Evolutionary conservation across 2,888 invertebrate species (phyloP).

Genomic region (Adelphocoris suturalis): DNA sequence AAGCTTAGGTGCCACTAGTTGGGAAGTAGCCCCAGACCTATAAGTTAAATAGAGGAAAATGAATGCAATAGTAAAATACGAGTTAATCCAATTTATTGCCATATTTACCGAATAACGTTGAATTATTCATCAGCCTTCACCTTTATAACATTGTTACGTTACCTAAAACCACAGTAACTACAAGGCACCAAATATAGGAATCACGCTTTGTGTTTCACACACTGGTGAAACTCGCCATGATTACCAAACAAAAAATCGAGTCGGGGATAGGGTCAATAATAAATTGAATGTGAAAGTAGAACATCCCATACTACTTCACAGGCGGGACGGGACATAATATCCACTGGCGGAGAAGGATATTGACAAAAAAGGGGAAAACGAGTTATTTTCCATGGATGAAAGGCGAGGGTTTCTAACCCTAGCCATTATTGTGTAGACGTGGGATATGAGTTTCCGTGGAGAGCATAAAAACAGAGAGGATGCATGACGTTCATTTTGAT

Average conservation of each 20-base stretch:
- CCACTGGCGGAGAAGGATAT: neutral
- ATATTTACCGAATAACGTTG: too few species aligned
- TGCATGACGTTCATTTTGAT: conserved; percentile 9
- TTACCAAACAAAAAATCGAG: neutral
- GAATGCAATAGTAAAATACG: too few species aligned
- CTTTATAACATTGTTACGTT: too few species aligned
- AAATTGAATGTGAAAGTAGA: neutral
- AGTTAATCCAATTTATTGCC: too few species aligned
- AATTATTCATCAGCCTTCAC: too few species aligned
- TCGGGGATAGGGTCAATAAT: neutral
- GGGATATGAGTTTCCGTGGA: neutral
- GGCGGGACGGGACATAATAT: neutral
- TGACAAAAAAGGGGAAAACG: neutral
- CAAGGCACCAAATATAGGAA: too few species aligned
- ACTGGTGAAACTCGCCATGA: neutral
- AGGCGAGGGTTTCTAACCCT: neutral
- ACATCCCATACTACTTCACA: neutral
- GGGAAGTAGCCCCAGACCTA: too few species aligned
- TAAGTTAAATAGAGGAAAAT: too few species aligned
- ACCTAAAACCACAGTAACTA: too few species aligned
- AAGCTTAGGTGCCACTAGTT: too few species aligned
- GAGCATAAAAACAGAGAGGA: conserved; percentile 3
- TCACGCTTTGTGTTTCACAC: too few species aligned
- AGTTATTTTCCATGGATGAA: neutral
- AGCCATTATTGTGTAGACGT: neutral